These are phyloP conservation scores for Protonibea diacanthus DNA, from an alignment of 2,797 vertebrate species.

Conservation along the genomic window DNA sequence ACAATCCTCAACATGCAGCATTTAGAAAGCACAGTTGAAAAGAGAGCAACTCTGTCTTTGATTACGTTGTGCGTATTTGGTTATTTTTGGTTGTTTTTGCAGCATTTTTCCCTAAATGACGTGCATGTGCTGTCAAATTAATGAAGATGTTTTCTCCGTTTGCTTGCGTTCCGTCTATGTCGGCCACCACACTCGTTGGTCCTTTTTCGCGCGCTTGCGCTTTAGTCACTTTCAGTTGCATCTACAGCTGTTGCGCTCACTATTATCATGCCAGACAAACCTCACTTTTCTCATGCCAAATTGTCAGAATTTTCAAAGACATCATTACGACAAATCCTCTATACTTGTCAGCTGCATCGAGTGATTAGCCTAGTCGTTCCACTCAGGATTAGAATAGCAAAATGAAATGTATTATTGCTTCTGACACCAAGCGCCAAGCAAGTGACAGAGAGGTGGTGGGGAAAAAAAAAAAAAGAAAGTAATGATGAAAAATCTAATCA, in stretches of 20 bases:
- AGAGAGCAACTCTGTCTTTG: not conserved
- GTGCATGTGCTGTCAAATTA: too few species aligned
- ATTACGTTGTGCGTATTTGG: not conserved
- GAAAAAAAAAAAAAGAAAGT: conserved; percentile 17
- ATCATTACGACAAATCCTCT: conserved; percentile 42
- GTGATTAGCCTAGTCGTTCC: conserved; percentile 66
- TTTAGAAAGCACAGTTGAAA: too few species aligned
- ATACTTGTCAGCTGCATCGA: conserved; percentile 46
- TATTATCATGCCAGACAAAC: conserved; percentile 45
- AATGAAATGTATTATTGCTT: conserved; percentile 59
- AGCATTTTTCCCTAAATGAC: too few species aligned
- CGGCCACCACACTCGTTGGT: not conserved
- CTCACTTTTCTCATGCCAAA: conserved; percentile 30
- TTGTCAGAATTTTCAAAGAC: conserved; percentile 70
- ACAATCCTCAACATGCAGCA: not conserved
- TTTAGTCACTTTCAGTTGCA: conserved; percentile 1
- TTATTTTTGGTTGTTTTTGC: not conserved
- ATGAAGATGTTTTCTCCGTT: not conserved
- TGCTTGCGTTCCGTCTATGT: not conserved
- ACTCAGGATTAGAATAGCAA: conserved; percentile 69
- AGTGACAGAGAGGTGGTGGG: conserved; percentile 14
- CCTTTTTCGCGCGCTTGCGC: not conserved
- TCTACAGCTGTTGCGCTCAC: conserved; percentile 16
- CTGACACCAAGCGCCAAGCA: conserved; percentile 29
- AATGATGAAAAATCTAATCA: conserved; percentile 30